phyloP scores from a whole-genome alignment of 2,113 vertebrate species.

The Alosa alosa region DNA sequence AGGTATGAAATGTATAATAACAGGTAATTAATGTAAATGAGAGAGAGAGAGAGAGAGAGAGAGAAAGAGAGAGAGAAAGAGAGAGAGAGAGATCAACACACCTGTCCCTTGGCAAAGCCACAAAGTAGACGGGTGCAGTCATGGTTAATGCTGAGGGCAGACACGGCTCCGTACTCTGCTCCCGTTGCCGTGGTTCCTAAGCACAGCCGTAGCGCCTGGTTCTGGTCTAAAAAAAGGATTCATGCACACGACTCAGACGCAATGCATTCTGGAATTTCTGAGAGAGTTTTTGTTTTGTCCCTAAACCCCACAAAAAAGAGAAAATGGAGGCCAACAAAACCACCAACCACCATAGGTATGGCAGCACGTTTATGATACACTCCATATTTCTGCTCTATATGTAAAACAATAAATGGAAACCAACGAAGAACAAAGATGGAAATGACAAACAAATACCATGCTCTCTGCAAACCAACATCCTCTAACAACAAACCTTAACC shows the following conservation, averaged over 20 bases:
- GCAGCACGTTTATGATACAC: neutral
- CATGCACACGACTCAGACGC: neutral
- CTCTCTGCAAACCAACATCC: neutral
- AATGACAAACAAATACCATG: neutral
- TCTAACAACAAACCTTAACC: neutral
- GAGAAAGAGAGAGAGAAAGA: neutral
- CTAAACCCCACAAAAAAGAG: neutral
- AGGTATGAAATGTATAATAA: no score
- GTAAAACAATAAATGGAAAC: neutral
- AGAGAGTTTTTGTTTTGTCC: neutral
- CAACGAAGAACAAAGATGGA: neutral
- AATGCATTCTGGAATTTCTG: neutral
- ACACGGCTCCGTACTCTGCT: conserved; percentile 92
- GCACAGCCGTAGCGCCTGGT: conserved; percentile 92
- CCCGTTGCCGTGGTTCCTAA: conserved; percentile 88
- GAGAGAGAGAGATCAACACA: conserved; percentile 43
- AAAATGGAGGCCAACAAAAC: neutral
- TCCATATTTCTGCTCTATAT: neutral
- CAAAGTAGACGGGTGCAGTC: conserved; percentile 95
- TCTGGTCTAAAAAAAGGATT: conserved; percentile 76
- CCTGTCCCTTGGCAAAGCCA: conserved; percentile 97
- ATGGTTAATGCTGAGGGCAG: conserved; percentile 93
- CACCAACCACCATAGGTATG: neutral
- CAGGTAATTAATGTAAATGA: neutral
- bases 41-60: conserved; percentile 10